These are phyloP conservation scores for Bubo bubo DNA, from an alignment of 2,113 vertebrate species.

Conservation along the genomic window DNA sequence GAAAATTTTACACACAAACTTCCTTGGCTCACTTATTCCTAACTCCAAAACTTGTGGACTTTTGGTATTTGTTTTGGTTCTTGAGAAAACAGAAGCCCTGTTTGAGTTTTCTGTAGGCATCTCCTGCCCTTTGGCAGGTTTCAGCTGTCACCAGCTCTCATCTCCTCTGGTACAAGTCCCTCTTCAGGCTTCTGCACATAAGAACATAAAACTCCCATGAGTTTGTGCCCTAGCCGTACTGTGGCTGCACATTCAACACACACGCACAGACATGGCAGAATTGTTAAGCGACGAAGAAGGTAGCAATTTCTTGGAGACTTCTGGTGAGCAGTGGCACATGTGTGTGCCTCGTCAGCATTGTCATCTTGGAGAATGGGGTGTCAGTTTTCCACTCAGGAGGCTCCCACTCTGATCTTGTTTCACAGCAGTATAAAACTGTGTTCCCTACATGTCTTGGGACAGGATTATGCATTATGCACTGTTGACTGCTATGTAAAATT, in stretches of 20 bases:
- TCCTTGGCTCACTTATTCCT: not conserved
- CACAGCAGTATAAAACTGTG: not conserved
- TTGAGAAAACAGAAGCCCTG: not conserved
- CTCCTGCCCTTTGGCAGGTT: not conserved
- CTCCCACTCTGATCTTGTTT: not conserved
- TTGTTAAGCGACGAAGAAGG: not conserved
- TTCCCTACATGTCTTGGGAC: not conserved
- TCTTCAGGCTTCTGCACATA: not conserved
- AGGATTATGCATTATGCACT: not conserved
- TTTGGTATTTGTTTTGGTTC: not conserved
- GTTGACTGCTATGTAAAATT: not conserved
- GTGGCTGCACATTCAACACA: rapidly evolving
- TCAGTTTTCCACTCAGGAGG: not conserved
- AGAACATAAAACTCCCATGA: not conserved
- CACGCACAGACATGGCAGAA: not conserved
- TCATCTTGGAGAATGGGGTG: not conserved
- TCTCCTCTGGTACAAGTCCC: not conserved
- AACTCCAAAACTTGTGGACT: not conserved
- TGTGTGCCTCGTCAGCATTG: not conserved
- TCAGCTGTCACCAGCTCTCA: not conserved
- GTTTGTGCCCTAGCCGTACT: not conserved
- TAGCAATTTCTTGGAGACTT: not conserved
- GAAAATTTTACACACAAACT: not conserved
- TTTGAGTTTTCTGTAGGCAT: not conserved
- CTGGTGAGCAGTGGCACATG: not conserved